A percentile compares a stretch with the other conserved stretches of the same genome.
These are phyloP conservation scores for Harpagoxenus sublaevis DNA, from an alignment of 2,888 invertebrate genomes.

Conservation along the genomic window DNA sequence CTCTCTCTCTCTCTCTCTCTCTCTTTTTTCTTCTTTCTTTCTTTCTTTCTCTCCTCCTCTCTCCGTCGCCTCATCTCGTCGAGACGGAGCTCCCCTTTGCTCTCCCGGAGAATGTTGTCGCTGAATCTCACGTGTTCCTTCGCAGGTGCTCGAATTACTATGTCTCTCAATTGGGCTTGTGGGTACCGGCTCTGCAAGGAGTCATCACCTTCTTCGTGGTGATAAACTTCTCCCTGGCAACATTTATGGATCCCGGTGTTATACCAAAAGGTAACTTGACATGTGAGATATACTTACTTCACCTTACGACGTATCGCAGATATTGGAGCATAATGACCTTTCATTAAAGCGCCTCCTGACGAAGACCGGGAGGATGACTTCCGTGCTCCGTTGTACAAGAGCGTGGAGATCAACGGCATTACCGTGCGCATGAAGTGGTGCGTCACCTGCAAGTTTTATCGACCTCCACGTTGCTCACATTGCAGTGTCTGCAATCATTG, in stretches of 20 bases:
- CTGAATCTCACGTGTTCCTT: slow-evolving; percentile 77
- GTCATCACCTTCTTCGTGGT: slow-evolving; percentile 98
- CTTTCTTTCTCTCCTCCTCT: neutral
- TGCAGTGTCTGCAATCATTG: slow-evolving; percentile 99
- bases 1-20: neutral
- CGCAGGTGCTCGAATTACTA: slow-evolving; percentile 94
- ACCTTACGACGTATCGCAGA: neutral
- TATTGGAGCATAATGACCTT: neutral
- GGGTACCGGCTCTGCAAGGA: slow-evolving; percentile 97
- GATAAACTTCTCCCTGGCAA: slow-evolving; percentile 99
- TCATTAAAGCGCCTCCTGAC: slow-evolving; percentile 94
- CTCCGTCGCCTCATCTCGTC: neutral
- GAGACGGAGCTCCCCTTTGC: neutral
- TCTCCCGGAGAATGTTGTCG: neutral
- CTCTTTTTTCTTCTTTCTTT: neutral
- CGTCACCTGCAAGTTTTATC: slow-evolving; percentile 99
- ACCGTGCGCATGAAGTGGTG: slow-evolving; percentile 99
- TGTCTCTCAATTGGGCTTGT: slow-evolving; percentile 91
- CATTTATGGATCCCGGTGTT: slow-evolving; percentile 99
- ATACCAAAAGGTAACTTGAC: slow-evolving; percentile 95
- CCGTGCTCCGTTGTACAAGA: slow-evolving; percentile 97
- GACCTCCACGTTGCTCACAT: slow-evolving; percentile 99
- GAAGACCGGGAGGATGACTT: slow-evolving; percentile 99
- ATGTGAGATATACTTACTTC: neutral
- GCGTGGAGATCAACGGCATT: slow-evolving; percentile 99